Evolutionary conservation across 2,888 invertebrate genomes (phyloP).

Genomic region (Allygus modestus): DNA sequence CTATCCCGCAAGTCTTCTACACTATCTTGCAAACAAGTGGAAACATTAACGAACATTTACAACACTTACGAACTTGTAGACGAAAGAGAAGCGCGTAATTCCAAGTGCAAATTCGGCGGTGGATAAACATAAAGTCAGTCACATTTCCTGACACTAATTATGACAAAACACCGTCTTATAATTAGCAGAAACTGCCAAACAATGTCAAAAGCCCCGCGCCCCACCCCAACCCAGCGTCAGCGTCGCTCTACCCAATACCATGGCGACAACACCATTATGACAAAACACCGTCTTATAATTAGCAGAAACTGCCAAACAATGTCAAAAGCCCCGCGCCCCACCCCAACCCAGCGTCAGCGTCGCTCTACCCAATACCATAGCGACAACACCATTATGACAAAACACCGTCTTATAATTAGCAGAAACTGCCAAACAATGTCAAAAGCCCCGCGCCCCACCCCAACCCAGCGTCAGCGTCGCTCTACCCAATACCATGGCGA

Average conservation of each 20-base stretch:
- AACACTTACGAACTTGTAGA: too few relatives aligned
- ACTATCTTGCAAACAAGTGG: too few relatives aligned
- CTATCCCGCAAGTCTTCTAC: too few relatives aligned
- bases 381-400: not conserved
- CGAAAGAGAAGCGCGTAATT: too few relatives aligned
- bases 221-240: not conserved
- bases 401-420: not conserved
- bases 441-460: not conserved
- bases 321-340: not conserved
- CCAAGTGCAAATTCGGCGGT: too few relatives aligned
- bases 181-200: not conserved
- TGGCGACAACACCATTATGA: not conserved
- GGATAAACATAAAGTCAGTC: too few relatives aligned
- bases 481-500: too few relatives aligned
- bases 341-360: too few relatives aligned
- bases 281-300: not conserved
- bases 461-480: too few relatives aligned
- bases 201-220: not conserved
- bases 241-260: too few relatives aligned
- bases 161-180: not conserved
- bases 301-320: not conserved
- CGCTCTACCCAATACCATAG: too few relatives aligned
- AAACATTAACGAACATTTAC: too few relatives aligned
- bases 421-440: conserved; percentile 3
- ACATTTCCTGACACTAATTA: not conserved